phyloP scores from a whole-genome alignment of 2,797 vertebrate species.

The Acrocephalus scirpaceus region DNA sequence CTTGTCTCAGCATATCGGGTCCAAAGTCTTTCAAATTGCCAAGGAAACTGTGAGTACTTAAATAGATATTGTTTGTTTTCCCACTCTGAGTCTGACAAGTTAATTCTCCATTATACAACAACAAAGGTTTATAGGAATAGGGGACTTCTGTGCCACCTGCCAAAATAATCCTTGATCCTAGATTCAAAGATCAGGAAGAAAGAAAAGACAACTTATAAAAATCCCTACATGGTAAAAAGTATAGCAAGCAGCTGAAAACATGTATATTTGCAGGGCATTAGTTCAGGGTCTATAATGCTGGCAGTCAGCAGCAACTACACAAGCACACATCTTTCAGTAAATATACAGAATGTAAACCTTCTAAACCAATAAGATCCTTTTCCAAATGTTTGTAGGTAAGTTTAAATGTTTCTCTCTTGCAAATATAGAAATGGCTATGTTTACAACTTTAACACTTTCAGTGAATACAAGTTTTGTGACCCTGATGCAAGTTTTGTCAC shows the following conservation, averaged over 20 bases:
- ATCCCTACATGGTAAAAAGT: background rate
- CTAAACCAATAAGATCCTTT: background rate
- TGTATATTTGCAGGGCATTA: background rate
- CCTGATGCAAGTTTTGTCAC: background rate
- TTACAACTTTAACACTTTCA: background rate
- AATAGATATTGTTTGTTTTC: conserved; percentile 84
- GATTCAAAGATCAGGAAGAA: conserved; percentile 30
- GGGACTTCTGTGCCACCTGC: conserved; percentile 89
- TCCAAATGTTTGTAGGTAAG: background rate
- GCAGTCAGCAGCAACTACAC: background rate
- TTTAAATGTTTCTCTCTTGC: background rate
- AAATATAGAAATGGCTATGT: background rate
- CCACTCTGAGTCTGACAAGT: conserved; percentile 96
- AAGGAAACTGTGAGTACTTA: conserved; percentile 91
- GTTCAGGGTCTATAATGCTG: background rate
- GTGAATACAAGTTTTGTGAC: background rate
- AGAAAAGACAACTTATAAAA: background rate
- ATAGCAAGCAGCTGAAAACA: background rate
- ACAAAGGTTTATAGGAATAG: conserved; percentile 92
- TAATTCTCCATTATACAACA: conserved; percentile 92
- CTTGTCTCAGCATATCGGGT: conserved; percentile 74
- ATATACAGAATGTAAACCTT: background rate
- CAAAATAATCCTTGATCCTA: conserved; percentile 89
- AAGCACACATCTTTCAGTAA: background rate
- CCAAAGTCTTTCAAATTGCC: conserved; percentile 52